Percentiles rank a stretch among this genome's conserved stretches.
Conservation (phyloP, 2,797 vertebrate species). For the Acridotheres tristis region DNA sequence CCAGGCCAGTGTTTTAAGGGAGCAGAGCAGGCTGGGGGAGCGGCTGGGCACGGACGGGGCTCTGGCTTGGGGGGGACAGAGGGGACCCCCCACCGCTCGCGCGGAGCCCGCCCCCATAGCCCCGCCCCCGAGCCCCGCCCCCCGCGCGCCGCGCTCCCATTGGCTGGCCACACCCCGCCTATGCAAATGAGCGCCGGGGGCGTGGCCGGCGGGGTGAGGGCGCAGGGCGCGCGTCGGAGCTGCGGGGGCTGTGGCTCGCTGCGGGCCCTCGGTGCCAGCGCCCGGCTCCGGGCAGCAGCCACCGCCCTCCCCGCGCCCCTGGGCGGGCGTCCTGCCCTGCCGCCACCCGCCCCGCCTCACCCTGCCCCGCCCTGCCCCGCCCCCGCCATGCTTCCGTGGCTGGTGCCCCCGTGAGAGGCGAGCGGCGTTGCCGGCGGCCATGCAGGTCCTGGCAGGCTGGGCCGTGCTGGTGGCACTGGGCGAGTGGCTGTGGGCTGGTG, state of each 20-base stretch:
- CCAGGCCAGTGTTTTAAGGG: neutral
- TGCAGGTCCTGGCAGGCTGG: slow-evolving; percentile 71
- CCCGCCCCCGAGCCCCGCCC: neutral
- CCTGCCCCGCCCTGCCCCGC: too few relatives aligned
- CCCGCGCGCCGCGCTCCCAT: neutral
- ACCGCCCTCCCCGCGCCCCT: neutral
- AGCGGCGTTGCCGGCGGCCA: slow-evolving; percentile 57
- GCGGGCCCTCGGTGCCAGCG: neutral
- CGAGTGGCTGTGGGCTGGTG: slow-evolving; percentile 70
- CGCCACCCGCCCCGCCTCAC: neutral
- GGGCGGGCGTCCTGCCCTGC: neutral
- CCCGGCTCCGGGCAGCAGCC: neutral
- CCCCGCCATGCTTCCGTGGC: neutral
- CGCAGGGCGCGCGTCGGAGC: neutral
- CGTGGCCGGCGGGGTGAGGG: neutral
- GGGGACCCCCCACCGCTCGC: too few relatives aligned
- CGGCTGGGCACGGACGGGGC: too few relatives aligned
- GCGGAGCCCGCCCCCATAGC: neutral
- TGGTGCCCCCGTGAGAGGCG: neutral
- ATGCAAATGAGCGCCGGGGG: neutral
- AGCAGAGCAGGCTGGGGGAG: neutral
- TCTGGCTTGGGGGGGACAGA: too few relatives aligned
- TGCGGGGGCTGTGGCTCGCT: neutral
- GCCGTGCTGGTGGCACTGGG: slow-evolving; percentile 66
- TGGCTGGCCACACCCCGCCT: fast-evolving